These are phyloP conservation scores for Macroramphosus scolopax DNA, from an alignment of 2,797 vertebrate genomes.

Conservation along the genomic window DNA sequence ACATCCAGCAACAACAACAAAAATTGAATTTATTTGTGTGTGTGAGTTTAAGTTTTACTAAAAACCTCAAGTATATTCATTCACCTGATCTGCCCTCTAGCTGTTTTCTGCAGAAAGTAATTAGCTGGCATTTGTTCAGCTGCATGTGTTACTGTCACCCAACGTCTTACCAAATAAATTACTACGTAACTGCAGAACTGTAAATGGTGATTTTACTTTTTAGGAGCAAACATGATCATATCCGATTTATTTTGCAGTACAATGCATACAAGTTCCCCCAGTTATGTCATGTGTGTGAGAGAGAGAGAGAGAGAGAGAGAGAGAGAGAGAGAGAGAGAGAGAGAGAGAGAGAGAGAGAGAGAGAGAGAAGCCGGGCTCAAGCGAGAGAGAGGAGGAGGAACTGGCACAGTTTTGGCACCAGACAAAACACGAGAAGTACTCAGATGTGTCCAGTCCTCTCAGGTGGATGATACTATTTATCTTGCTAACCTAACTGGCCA, in stretches of 20 bases:
- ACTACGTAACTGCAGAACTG: too few relatives aligned
- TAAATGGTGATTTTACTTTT: too few relatives aligned
- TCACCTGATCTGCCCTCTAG: slow-evolving; percentile 76
- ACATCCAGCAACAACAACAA: too few relatives aligned
- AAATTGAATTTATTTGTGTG: too few relatives aligned
- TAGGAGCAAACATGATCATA: too few relatives aligned
- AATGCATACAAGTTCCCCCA: too few relatives aligned
- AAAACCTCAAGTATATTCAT: slow-evolving; percentile 28
- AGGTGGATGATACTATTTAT: slow-evolving; percentile 14
- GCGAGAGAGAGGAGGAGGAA: slow-evolving; percentile 20
- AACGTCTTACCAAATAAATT: too few relatives aligned
- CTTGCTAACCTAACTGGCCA: not conserved
- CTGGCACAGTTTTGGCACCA: slow-evolving; percentile 22
- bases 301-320: slow-evolving; percentile 2
- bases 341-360: not conserved
- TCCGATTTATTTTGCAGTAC: too few relatives aligned
- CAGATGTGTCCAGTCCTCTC: slow-evolving; percentile 20
- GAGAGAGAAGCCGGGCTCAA: not conserved
- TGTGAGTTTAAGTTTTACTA: too few relatives aligned
- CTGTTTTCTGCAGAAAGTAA: slow-evolving; percentile 35
- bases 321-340: not conserved
- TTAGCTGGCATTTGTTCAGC: slow-evolving; percentile 2
- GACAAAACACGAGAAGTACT: slow-evolving; percentile 20
- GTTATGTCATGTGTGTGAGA: not conserved
- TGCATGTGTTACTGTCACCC: not conserved